phyloP scores from a whole-genome alignment of 2,113 vertebrate genomes.

The Rhagologus leucostigma region DNA sequence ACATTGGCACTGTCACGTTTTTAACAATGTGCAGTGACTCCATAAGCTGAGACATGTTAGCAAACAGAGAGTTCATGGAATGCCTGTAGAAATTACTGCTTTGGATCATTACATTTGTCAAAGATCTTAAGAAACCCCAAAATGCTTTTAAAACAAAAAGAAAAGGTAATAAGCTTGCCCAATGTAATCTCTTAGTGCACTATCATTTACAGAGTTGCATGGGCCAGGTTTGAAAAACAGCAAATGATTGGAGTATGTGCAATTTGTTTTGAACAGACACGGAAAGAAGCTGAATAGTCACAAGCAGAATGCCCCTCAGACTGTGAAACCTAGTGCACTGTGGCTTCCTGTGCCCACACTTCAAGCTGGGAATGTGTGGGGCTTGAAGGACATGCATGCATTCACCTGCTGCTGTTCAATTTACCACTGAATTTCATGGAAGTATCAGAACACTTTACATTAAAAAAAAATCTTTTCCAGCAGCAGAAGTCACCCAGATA shows the following conservation, averaged over 20 bases:
- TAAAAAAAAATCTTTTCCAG: not conserved
- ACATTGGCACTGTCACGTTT: slow-evolving; percentile 1
- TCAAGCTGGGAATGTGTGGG: not conserved
- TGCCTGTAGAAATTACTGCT: not conserved
- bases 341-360: not conserved
- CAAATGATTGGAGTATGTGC: not conserved
- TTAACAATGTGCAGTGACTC: not conserved
- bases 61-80: not conserved
- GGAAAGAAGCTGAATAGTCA: not conserved
- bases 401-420: not conserved
- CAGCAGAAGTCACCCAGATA: not conserved
- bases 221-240: not conserved
- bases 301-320: not conserved
- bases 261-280: not conserved
- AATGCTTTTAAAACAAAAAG: not conserved
- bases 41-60: not conserved
- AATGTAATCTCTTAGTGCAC: not conserved
- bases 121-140: not conserved
- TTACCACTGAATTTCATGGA: not conserved
- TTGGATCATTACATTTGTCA: not conserved
- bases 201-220: not conserved
- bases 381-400: not conserved
- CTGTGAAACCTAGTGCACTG: not conserved
- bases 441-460: not conserved
- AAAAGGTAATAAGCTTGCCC: not conserved